Conservation (phyloP, 1,140 invertebrate genomes). For the Hormaphis cornu region DNA sequence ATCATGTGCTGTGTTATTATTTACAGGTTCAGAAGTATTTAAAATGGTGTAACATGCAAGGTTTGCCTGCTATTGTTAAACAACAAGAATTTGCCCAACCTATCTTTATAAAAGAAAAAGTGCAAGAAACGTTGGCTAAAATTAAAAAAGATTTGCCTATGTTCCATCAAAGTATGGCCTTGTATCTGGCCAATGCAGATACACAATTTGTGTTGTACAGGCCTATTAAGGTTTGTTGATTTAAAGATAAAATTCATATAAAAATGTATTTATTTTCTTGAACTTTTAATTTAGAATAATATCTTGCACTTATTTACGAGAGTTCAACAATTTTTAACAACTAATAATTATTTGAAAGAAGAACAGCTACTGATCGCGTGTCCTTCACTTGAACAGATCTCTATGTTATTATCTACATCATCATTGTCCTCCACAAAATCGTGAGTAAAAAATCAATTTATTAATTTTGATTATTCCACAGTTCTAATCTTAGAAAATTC, state of each 20-base stretch:
- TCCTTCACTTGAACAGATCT: slow-evolving; percentile 82
- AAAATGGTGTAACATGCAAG: slow-evolving; percentile 30
- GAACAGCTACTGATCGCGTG: slow-evolving; percentile 74
- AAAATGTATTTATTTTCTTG: background rate
- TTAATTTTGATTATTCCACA: too few relatives aligned
- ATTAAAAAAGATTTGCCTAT: slow-evolving; percentile 70
- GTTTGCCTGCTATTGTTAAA: slow-evolving; percentile 8
- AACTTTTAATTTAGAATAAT: slow-evolving; percentile 57
- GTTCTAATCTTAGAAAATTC: background rate
- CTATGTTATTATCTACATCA: slow-evolving; percentile 72
- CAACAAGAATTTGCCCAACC: slow-evolving; percentile 27
- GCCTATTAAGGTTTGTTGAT: slow-evolving; percentile 64
- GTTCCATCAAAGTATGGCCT: slow-evolving; percentile 78
- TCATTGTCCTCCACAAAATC: slow-evolving; percentile 43
- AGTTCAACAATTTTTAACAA: slow-evolving; percentile 62
- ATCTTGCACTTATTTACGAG: slow-evolving; percentile 76
- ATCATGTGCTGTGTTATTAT: background rate
- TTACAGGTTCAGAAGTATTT: slow-evolving; percentile 16
- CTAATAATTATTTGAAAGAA: slow-evolving; percentile 65
- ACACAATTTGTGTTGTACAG: slow-evolving; percentile 92
- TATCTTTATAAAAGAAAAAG: slow-evolving; percentile 35
- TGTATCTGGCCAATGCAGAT: slow-evolving; percentile 92
- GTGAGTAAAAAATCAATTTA: background rate
- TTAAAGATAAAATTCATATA: background rate
- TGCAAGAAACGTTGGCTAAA: slow-evolving; percentile 55